These are phyloP conservation scores for Thalpophila matura DNA, from an alignment of 2,888 invertebrate species.

Conservation along the genomic window DNA sequence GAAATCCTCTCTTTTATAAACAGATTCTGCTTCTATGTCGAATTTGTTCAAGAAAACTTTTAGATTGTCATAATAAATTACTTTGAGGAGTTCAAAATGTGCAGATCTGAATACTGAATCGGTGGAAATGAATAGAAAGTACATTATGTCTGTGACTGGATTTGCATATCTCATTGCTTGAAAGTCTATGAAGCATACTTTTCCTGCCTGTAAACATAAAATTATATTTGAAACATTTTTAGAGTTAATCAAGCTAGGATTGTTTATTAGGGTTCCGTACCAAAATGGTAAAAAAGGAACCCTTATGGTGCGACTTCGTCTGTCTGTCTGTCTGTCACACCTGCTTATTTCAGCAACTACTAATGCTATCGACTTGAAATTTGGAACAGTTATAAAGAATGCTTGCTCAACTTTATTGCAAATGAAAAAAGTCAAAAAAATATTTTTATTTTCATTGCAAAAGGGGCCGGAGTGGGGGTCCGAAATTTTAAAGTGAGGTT, in stretches of 20 bases:
- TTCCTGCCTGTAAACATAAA: constrained; percentile 71
- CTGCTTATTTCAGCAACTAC: too few relatives aligned
- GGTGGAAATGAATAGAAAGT: constrained; percentile 81
- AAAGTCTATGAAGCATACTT: constrained; percentile 82
- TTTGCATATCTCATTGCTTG: constrained; percentile 82
- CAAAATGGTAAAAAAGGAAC: too few relatives aligned
- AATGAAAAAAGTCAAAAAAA: too few relatives aligned
- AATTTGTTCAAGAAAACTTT: constrained; percentile 71
- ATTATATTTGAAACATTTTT: not conserved
- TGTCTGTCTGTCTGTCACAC: too few relatives aligned
- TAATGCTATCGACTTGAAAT: too few relatives aligned
- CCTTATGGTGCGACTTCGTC: too few relatives aligned
- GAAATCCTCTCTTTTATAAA: constrained; percentile 75
- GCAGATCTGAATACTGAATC: constrained; percentile 78
- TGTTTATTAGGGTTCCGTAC: too few relatives aligned
- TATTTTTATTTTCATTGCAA: too few relatives aligned
- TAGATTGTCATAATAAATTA: constrained; percentile 76
- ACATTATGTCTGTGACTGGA: constrained; percentile 80
- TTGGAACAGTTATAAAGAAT: too few relatives aligned
- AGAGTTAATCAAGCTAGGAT: not conserved
- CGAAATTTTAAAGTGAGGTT: too few relatives aligned
- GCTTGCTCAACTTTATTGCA: too few relatives aligned
- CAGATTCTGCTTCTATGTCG: constrained; percentile 69
- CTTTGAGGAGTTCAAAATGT: constrained; percentile 72
- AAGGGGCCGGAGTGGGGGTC: too few relatives aligned